These are phyloP conservation scores for Benitochromis conjunctus DNA, from an alignment of 2,113 vertebrate species.

Conservation along the genomic window DNA sequence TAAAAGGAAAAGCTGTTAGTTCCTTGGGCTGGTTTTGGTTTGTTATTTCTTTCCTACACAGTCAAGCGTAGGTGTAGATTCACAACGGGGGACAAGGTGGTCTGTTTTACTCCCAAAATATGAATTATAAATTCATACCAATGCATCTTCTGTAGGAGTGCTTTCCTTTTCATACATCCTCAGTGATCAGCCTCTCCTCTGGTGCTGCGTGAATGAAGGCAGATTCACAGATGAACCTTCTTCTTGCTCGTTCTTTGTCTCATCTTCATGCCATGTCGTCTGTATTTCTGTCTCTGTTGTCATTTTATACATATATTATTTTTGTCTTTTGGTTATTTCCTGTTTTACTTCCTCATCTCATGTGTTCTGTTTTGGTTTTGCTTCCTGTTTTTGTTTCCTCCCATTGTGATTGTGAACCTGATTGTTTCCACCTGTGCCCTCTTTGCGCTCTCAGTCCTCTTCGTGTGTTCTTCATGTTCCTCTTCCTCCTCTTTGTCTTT, in stretches of 20 bases:
- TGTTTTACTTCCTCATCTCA: neutral
- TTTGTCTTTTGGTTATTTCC: too few species aligned
- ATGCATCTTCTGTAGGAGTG: neutral
- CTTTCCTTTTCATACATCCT: neutral
- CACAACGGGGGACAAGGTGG: neutral
- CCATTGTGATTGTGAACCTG: neutral
- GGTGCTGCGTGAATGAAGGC: too few species aligned
- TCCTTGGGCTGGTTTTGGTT: neutral
- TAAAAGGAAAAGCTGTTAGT: neutral
- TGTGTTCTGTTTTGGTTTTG: neutral
- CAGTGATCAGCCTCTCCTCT: neutral
- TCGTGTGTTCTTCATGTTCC: neutral
- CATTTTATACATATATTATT: neutral
- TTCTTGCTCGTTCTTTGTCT: neutral
- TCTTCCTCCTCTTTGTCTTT: neutral
- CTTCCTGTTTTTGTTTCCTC: neutral
- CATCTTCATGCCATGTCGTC: fast-evolving
- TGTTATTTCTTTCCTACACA: neutral
- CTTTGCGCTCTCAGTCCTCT: too few species aligned
- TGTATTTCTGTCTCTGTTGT: neutral
- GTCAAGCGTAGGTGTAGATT: neutral
- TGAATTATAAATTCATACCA: neutral
- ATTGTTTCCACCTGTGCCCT: neutral
- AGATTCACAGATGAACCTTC: too few species aligned
- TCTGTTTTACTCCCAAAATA: neutral